Base-by-base conservation (phyloP, 2,113 vertebrate species). In the Reinhardtius hippoglossoides region DNA sequence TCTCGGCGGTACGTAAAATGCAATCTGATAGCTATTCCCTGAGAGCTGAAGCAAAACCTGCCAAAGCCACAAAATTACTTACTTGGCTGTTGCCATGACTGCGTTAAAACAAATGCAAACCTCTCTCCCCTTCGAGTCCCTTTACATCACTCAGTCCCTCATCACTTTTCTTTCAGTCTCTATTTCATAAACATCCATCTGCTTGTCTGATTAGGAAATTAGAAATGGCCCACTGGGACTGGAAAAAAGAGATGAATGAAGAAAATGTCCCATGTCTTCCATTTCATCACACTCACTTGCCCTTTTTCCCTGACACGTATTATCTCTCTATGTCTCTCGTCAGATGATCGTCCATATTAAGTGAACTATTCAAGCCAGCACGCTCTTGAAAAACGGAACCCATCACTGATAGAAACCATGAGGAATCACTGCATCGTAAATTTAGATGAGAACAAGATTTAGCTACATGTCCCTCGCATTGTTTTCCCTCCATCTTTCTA, bases 61-160 rank as follows among this genome's bases (percentile, higher is more conserved):
- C 62, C 56, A 78, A 80, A 77, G 65, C 71, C 82, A 77, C 74
- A 74, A 81, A 86, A 82, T 92, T 71, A 83, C 40, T 61, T 20
- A 68, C 54, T 78, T 85, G 78, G 82, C 86, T 84, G 78, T 79
- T 72, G 80, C 81, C 71, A 77, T 83, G 81, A 26, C 71, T 67
- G 57, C 55, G 73, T 52, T 68, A 42, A 61, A 88, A 79, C 82
- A 82, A 78, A 85, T 52, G 55, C 50, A 50, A 44, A 24, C 52
- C n/a, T 18, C 37, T 9, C 18, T 12, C 21, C 6, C 16, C 24
- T 21, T 40, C 10, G 48, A 62, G 62, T 46, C 60, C 23, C 48
- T 69, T 78, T 66, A 12, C 64, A 80, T 83, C 65, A 44, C 18
- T 65, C 61, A 37, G 40, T 16, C 61, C 61, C 52, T 6, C 31